Evolutionary conservation across 2,888 invertebrate species (phyloP), one percentile per base, ranked within the genome.

Genomic region (Leptinotarsa peninsularis): DNA sequence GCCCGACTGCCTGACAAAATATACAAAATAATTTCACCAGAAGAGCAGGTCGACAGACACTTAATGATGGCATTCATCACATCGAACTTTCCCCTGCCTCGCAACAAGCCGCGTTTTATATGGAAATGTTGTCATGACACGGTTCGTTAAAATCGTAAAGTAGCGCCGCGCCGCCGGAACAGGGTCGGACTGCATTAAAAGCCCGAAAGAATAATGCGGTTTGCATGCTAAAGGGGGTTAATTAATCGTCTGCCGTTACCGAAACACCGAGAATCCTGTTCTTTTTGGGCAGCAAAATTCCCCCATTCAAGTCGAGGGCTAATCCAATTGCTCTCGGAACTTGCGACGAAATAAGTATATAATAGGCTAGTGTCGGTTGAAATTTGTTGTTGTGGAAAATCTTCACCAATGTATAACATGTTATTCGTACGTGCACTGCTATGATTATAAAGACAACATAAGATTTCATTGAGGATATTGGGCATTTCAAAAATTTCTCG

Each of bases 101-200:
- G 56, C 50, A 69, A 69, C 43, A 58, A 54, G 60, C 76, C 79
- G 79, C 83, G 82, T 84, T 84, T 83, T 84, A 83, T 83, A 83
- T 84, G 83, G 83, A 84, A 84, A 85, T 83, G 83, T 82, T 81
- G 83, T 82, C 83, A 82, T 84, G 87, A 86, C 87, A 87, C 85
- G 88, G 86, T 87, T 87, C 88, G 88, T 88, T 88, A 86, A 86
- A 87, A 85, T 84, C 87, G 85, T 86, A 86, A 87, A 86, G 86
- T 87, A 87, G 85, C 86, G 81, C 85, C 85, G 84, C 82, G 82
- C 82, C 82, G 82, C 83, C 84, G 83, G 82, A 84, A 84, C 85
- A 86, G 86, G 85, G 84, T 81, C 85, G 86, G 86, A 84, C 86
- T 86, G 85, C 84, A 85, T 85, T 85, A 86, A 86, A 85, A 84